Base-by-base conservation (phyloP, 1,140 invertebrate genomes). In the Orussus abietinus region DNA sequence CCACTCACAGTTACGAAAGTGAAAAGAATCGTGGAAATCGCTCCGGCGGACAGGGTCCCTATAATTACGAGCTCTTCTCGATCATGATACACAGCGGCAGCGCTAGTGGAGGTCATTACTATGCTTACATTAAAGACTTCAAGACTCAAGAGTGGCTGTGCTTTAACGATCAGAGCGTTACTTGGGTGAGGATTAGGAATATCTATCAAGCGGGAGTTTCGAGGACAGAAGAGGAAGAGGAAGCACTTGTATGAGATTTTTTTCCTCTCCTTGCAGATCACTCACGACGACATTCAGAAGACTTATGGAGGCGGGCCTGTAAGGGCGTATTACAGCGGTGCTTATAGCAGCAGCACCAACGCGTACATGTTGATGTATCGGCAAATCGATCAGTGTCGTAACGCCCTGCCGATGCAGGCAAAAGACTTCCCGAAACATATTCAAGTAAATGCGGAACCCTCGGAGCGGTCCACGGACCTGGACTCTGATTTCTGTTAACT, bases 331-430 rank as follows among this genome's bases (percentile, higher is more conserved):
- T 90, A 87, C 58, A 86, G 81, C 21, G 80, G 79, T 34, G 80
- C 80, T 13, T 89, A 85, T 55, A 83, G 77, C 53, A 89, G 86
- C 45, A 92, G 88, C 58, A 91, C 90, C 26, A 94, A 92, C 74
- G 91, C 91, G 0, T 94, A 95, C 56, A 94, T 95, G 90, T 75
- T 95, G 13, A 91, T 93, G 85, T 95, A 94, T 59, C 72, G 92
- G 42, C 85, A 89, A 69, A 84, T 90, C 33, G 84, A 92, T 70
- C 76, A 77, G 38, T 66, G 79, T 31, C 69, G 78, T 28, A 92
- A 92, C 75, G 72, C 75, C 61, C 66, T 78, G 35, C 81, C 83
- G 12, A 84, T 88, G 62, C 74, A 77, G 45, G 68, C 75, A 9
- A 79, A 81, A 21, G 77, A 88, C 30, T 88, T 92, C 66, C 88